These are phyloP conservation scores for Sebastes umbrosus DNA, from an alignment of 2,797 vertebrate genomes.

Conservation along the genomic window DNA sequence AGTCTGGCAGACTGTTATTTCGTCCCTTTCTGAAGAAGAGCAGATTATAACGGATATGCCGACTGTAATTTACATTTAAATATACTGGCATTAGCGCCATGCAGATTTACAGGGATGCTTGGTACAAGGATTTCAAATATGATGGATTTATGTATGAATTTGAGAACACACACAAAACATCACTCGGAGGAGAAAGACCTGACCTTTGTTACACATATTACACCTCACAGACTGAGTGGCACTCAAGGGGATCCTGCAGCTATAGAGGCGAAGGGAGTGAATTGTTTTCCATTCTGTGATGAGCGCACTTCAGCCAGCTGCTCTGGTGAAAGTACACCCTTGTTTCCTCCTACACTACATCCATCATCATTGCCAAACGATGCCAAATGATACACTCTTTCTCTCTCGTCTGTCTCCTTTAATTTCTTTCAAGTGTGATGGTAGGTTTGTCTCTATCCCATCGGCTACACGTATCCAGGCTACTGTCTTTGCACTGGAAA, in stretches of 20 bases:
- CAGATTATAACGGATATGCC: not conserved
- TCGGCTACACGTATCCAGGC: not conserved
- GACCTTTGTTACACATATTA: not conserved
- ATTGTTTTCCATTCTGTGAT: slow-evolving; percentile 45
- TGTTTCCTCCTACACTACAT: slow-evolving; percentile 1
- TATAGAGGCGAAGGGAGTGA: not conserved
- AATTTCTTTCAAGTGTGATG: not conserved
- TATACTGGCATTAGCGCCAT: not conserved
- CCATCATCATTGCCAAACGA: slow-evolving; percentile 9
- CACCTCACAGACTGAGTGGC: slow-evolving; percentile 18
- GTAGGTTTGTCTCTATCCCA: not conserved
- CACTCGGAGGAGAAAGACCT: not conserved
- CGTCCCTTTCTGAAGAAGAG: not conserved
- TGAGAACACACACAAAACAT: not conserved
- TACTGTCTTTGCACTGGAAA: not conserved
- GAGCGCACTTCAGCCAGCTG: slow-evolving; percentile 44
- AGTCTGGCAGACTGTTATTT: slow-evolving; percentile 8
- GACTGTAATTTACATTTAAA: not conserved
- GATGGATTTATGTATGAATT: not conserved
- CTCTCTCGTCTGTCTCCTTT: not conserved
- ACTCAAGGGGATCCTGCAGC: slow-evolving; percentile 28
- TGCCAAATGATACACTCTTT: slow-evolving; percentile 3
- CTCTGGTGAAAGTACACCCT: slow-evolving; percentile 30
- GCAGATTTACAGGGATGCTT: not conserved
- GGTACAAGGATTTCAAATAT: not conserved